Conservation (phyloP, 2,113 vertebrate species). For the Zosterops hypoxanthus region DNA sequence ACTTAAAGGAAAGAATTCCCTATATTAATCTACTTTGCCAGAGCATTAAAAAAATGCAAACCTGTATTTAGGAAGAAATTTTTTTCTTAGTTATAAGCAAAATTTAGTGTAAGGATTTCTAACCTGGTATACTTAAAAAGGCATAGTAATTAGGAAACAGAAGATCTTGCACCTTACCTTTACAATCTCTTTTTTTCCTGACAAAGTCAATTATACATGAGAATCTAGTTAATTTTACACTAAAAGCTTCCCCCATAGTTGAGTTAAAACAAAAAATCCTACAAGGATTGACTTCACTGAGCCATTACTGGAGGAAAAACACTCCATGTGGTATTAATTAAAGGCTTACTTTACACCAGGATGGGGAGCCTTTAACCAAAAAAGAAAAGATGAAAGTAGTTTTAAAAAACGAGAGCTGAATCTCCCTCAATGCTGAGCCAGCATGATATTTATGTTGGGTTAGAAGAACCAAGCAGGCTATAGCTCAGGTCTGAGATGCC, state of each 20-base stretch:
- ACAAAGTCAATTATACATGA: slow-evolving; percentile 32
- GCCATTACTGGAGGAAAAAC: neutral
- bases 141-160: neutral
- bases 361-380: slow-evolving; percentile 30
- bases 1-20: neutral
- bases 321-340: slow-evolving; percentile 57
- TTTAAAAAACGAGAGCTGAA: neutral
- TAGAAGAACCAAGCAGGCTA: slow-evolving; percentile 30
- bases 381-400: slow-evolving; percentile 27
- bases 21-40: neutral
- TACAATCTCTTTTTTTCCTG: neutral
- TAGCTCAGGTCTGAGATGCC: slow-evolving; percentile 25
- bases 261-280: slow-evolving; percentile 42
- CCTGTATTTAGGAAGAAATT: neutral
- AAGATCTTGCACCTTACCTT: slow-evolving; percentile 11
- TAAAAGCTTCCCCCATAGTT: neutral
- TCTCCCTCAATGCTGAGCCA: neutral
- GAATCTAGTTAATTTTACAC: slow-evolving; percentile 3
- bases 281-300: neutral
- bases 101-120: neutral
- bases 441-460: slow-evolving; percentile 6
- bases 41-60: neutral
- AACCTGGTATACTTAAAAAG: neutral
- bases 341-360: slow-evolving; percentile 2
- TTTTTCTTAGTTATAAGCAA: neutral